Conservation (phyloP, 2,113 vertebrate species). For the Callionymus lyra region DNA sequence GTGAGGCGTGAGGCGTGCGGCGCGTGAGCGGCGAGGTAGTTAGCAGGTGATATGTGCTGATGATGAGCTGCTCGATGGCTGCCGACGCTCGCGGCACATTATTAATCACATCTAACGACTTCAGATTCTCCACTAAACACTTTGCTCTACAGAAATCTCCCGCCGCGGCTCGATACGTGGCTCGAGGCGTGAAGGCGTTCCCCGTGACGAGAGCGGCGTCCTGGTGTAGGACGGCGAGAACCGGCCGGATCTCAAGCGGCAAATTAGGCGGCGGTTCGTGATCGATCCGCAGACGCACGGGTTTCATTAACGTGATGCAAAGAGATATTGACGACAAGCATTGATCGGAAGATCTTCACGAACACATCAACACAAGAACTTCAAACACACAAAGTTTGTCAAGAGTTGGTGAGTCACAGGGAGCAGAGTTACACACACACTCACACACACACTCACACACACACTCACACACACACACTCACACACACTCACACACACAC, state of each 20-base stretch:
- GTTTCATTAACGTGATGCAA: conserved; percentile 84
- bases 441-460: too few species aligned
- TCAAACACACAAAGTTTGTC: too few species aligned
- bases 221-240: conserved; percentile 16
- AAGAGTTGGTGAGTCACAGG: too few species aligned
- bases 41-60: conserved; percentile 41
- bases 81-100: conserved; percentile 35
- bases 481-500: too few species aligned
- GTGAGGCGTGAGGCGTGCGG: too few species aligned
- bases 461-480: too few species aligned
- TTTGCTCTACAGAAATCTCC: conserved; percentile 50
- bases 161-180: conserved; percentile 50
- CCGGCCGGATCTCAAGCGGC: conserved; percentile 66
- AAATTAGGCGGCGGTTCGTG: conserved; percentile 66
- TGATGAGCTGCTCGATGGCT: conserved; percentile 51
- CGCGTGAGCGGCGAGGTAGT: conserved; percentile 19
- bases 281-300: conserved; percentile 70
- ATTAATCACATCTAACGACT: conserved; percentile 62
- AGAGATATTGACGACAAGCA: conserved; percentile 76
- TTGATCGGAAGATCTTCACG: conserved; percentile 76
- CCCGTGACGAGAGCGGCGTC: conserved; percentile 26
- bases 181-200: conserved; percentile 47
- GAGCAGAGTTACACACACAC: too few species aligned
- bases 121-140: conserved; percentile 59
- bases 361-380: too few species aligned